phyloP scores from a whole-genome alignment of 1,140 invertebrate species.

The Holcopasites calliopsidis region DNA sequence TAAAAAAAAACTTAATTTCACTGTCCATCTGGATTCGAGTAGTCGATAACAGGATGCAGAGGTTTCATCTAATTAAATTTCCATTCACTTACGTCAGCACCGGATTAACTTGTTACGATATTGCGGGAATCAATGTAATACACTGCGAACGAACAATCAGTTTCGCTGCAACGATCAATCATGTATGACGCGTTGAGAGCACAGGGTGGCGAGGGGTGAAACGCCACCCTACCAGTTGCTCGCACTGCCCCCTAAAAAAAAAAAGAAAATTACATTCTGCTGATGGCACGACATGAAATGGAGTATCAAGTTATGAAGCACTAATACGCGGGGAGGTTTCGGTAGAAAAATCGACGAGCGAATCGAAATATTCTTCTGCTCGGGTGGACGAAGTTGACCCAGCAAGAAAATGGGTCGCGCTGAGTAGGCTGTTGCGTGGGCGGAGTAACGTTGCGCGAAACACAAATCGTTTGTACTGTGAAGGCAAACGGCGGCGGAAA shows the following conservation, averaged over 20 bases:
- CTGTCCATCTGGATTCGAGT: too few relatives aligned
- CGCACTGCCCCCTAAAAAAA: background rate
- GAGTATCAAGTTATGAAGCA: background rate
- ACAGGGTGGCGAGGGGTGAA: constrained; percentile 1
- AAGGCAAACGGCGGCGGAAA: constrained; percentile 36
- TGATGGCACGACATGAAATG: background rate
- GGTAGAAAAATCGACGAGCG: too few relatives aligned
- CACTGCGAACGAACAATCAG: constrained; percentile 9
- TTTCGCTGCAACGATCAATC: constrained; percentile 10
- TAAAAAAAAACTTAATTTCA: too few relatives aligned
- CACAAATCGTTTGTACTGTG: constrained; percentile 7
- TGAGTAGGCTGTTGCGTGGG: background rate
- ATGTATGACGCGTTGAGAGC: background rate
- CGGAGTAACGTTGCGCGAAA: background rate
- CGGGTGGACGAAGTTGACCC: too few relatives aligned
- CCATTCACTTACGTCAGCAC: background rate
- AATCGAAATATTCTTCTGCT: too few relatives aligned
- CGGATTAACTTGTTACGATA: background rate
- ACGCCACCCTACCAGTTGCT: constrained; percentile 1
- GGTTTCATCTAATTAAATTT: background rate
- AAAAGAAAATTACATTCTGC: background rate
- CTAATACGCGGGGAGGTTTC: background rate
- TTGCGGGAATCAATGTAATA: constrained; percentile 16
- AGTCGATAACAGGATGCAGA: background rate
- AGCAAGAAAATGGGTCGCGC: background rate